Evolutionary conservation across 1,140 invertebrate species (phyloP).

Genomic region (Drosophila elegans): DNA sequence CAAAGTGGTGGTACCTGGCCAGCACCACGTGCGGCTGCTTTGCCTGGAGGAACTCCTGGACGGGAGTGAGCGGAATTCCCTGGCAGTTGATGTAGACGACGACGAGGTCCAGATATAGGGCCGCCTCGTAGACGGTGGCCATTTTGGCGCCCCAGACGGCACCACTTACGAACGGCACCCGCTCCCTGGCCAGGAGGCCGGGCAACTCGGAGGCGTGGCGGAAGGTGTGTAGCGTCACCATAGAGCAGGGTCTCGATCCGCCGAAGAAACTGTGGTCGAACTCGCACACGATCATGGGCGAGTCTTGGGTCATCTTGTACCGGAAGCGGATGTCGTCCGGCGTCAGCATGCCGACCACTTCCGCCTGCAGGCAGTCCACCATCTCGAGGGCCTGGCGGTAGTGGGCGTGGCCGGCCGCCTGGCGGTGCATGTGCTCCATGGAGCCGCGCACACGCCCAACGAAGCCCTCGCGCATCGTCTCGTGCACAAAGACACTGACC

Average conservation of each 20-base stretch:
- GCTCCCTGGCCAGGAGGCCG: slow-evolving; percentile 25
- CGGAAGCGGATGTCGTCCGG: slow-evolving; percentile 42
- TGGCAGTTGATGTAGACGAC: slow-evolving; percentile 55
- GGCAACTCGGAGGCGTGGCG: slow-evolving; percentile 38
- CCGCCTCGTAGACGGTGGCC: slow-evolving; percentile 51
- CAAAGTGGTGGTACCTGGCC: slow-evolving; percentile 39
- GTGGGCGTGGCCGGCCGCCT: slow-evolving; percentile 30
- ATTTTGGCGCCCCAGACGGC: slow-evolving; percentile 54
- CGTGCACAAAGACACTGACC: slow-evolving; percentile 55
- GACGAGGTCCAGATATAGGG: slow-evolving; percentile 21
- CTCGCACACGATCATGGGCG: slow-evolving; percentile 52
- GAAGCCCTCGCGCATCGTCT: slow-evolving; percentile 49
- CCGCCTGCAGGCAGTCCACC: slow-evolving; percentile 47
- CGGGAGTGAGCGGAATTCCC: slow-evolving; percentile 13
- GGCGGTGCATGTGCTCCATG: slow-evolving; percentile 41
- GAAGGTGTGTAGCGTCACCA: slow-evolving; percentile 65
- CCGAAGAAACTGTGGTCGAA: slow-evolving; percentile 62
- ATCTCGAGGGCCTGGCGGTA: slow-evolving; percentile 25
- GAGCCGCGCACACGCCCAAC: slow-evolving; percentile 17
- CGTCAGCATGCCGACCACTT: slow-evolving; percentile 27
- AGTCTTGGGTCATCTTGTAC: slow-evolving; percentile 38
- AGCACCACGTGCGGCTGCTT: slow-evolving; percentile 33
- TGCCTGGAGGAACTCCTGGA: slow-evolving; percentile 2
- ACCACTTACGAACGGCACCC: slow-evolving; percentile 37
- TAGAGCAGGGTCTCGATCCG: slow-evolving; percentile 26